A percentile compares a stretch with the other conserved stretches of the same genome.
These are phyloP conservation scores for Recurvirostra avosetta DNA, from an alignment of 2,113 vertebrate species.

Conservation along the genomic window DNA sequence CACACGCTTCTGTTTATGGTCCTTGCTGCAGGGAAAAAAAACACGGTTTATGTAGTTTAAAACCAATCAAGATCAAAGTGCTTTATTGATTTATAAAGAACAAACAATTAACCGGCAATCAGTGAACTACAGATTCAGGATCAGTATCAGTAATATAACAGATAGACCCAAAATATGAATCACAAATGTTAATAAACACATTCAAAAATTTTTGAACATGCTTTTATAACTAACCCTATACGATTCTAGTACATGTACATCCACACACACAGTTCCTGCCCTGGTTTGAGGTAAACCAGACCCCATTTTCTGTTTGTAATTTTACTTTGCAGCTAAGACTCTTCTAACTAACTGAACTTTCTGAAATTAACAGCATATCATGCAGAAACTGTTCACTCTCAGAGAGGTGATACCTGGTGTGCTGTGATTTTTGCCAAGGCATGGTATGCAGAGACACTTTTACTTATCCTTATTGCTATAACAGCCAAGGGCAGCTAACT, in stretches of 20 bases:
- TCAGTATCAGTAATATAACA: neutral
- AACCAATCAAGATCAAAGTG: neutral
- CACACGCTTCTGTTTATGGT: neutral
- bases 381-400: too few relatives aligned
- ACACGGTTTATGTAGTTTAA: neutral
- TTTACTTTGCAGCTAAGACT: too few relatives aligned
- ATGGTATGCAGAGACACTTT: too few relatives aligned
- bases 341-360: too few relatives aligned
- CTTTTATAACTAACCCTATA: fast-evolving
- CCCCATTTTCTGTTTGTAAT: too few relatives aligned
- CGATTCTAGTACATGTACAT: fast-evolving
- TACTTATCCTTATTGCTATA: too few relatives aligned
- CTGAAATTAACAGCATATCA: too few relatives aligned
- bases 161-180: neutral
- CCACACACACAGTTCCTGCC: too few relatives aligned
- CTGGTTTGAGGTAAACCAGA: too few relatives aligned
- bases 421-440: too few relatives aligned
- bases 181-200: neutral
- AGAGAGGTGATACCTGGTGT: too few relatives aligned
- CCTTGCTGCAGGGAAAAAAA: neutral
- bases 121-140: neutral
- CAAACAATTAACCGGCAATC: neutral
- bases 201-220: neutral
- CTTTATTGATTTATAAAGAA: neutral
- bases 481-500: too few relatives aligned